These are phyloP conservation scores for Stenoptilia bipunctidactyla DNA, from an alignment of 2,888 invertebrate genomes.

Conservation along the genomic window DNA sequence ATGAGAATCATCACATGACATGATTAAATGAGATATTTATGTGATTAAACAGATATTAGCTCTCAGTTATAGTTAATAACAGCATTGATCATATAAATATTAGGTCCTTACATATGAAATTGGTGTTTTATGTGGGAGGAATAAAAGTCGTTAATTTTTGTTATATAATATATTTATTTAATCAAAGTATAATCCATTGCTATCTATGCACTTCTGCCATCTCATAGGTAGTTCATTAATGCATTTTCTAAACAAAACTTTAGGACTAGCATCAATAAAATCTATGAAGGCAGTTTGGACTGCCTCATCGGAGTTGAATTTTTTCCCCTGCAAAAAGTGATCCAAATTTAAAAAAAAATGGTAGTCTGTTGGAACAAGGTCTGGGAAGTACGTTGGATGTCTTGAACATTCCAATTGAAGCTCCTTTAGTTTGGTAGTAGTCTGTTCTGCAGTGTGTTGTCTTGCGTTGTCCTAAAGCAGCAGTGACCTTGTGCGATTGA, in stretches of 20 bases:
- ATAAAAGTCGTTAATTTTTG: background rate
- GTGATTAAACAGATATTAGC: too few relatives aligned
- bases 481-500: conserved; percentile 15
- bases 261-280: conserved; percentile 3
- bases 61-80: too few relatives aligned
- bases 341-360: background rate
- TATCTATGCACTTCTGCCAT: background rate
- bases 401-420: background rate
- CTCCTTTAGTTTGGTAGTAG: conserved; percentile 3
- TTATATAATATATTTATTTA: background rate
- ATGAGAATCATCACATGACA: too few relatives aligned
- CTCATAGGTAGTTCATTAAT: background rate
- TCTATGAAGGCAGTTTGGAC: conserved; percentile 4
- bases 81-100: background rate
- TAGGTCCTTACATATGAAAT: background rate
- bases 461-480: conserved; percentile 15
- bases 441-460: conserved; percentile 13
- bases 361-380: background rate
- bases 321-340: background rate
- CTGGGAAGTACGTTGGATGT: background rate
- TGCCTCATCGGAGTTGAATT: conserved; percentile 4
- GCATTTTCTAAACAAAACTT: background rate
- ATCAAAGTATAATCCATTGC: too few relatives aligned
- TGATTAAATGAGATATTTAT: too few relatives aligned
- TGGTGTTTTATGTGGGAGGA: background rate